Base-by-base conservation (phyloP, 2,113 vertebrate species). In the Haemorhous mexicanus region DNA sequence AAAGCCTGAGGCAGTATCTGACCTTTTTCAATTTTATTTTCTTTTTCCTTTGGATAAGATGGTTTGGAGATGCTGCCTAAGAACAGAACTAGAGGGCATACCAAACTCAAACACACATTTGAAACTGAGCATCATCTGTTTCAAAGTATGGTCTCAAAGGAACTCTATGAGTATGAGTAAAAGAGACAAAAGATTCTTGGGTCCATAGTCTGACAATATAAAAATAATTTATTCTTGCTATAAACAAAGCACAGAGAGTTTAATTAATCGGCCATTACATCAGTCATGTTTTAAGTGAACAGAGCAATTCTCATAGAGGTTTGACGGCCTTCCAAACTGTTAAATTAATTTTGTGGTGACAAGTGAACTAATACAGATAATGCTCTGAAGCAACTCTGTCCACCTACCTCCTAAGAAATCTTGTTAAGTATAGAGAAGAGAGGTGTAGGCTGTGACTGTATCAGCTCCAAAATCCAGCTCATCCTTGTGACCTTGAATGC, bases 1-100 rank as follows among this genome's bases (percentile, higher is more conserved):
- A 83, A 95, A 93, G 91, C 96, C 84, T 64, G 43, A 76, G 74
- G 92, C 86, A 64, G n/a, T 74, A 83, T 86, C 43, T 87, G 87
- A 81, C 95, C 82, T 93, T 95, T 89, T 70, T 15, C 9, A 20
- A 3, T 55, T 13, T 15, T 17, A 44, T 68, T 50, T 80, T 67
- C 49, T 50, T 67, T 41, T 13, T 9, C 33, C 47, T 79, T 83
- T 66, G 50, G 37, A 49, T 69, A 52, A 87, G 44, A 61, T 37
- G 28, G 18, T 69, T 59, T 66, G 30, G 70, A 96, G 72, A 85
- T 69, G 47, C 63, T 85, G 75, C 20, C 52, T 44, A 62, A 72
- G 64, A 75, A 43, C 1, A 3, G 69, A 81, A 74, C 61, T 63
- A 30, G 22, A 67, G 26, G 20, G 59, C 44, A 52, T 27, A 58